Conservation (phyloP, 1,140 invertebrate genomes). For the Drosophila nigromelanica region DNA sequence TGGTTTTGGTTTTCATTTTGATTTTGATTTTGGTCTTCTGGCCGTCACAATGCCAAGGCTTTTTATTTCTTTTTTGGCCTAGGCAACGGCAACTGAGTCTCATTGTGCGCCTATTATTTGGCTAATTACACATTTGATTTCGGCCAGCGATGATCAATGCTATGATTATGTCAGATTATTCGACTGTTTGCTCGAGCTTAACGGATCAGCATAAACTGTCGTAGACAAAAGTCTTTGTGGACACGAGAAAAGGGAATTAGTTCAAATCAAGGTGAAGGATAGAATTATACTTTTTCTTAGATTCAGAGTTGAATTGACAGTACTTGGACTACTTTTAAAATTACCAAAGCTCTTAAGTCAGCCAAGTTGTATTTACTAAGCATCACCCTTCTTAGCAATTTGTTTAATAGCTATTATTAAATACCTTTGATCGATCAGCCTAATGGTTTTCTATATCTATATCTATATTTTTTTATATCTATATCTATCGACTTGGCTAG, state of each 20-base stretch:
- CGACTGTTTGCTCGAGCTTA: constrained; percentile 10
- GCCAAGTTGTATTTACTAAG: too few species aligned
- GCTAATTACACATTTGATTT: constrained; percentile 65
- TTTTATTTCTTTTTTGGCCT: constrained; percentile 8
- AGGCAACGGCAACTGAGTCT: neutral
- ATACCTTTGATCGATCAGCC: too few species aligned
- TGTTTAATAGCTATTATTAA: too few species aligned
- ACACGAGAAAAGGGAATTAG: neutral
- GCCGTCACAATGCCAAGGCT: constrained; percentile 75
- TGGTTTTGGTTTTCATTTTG: constrained; percentile 23
- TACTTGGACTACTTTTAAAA: too few species aligned
- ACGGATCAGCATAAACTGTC: constrained; percentile 17
- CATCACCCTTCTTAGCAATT: too few species aligned
- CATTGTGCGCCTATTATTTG: constrained; percentile 66
- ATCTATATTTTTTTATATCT: too few species aligned
- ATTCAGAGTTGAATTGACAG: neutral
- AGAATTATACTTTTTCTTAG: neutral
- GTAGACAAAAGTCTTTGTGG: neutral
- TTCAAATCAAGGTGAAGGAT: constrained; percentile 4
- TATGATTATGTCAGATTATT: constrained; percentile 46
- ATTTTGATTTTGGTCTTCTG: constrained; percentile 43
- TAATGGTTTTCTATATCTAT: too few species aligned
- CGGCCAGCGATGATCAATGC: constrained; percentile 51
- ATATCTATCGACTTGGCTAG: too few species aligned
- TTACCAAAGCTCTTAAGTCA: too few species aligned